phyloP scores from a whole-genome alignment of 2,113 vertebrate genomes.

The Sylvietta virens region DNA sequence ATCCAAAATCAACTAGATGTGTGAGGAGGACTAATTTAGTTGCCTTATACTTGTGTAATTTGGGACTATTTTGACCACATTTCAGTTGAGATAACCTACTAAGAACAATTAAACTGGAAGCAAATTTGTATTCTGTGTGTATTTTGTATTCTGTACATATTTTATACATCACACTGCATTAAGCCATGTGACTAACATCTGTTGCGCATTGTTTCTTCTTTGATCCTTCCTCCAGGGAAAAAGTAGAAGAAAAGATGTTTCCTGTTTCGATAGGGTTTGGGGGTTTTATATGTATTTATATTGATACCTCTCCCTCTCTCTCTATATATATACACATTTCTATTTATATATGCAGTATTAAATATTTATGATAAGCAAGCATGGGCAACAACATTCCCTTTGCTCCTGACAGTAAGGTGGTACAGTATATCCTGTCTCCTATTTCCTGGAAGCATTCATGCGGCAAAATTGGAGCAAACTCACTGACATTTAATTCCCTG shows the following conservation, averaged over 20 bases:
- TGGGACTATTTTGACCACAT: background rate
- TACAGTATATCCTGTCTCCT: background rate
- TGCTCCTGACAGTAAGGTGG: background rate
- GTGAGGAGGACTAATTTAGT: background rate
- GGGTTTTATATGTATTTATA: background rate
- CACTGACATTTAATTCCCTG: background rate
- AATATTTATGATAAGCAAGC: background rate
- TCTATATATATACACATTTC: background rate
- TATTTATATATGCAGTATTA: background rate
- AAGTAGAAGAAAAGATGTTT: background rate
- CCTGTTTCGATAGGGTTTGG: background rate
- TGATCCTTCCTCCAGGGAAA: background rate
- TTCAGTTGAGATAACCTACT: background rate
- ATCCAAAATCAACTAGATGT: slow-evolving; percentile 48
- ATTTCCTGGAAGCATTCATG: background rate
- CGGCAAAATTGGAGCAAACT: background rate
- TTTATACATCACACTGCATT: background rate
- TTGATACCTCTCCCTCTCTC: background rate
- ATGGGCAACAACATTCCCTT: background rate
- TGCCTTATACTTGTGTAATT: background rate
- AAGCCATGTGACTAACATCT: background rate
- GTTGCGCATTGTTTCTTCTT: background rate
- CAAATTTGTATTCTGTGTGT: background rate
- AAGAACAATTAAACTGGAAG: background rate
- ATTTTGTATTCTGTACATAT: background rate